phyloP scores from a whole-genome alignment of 2,888 invertebrate species.

The Neocrepidodera transversa region DNA sequence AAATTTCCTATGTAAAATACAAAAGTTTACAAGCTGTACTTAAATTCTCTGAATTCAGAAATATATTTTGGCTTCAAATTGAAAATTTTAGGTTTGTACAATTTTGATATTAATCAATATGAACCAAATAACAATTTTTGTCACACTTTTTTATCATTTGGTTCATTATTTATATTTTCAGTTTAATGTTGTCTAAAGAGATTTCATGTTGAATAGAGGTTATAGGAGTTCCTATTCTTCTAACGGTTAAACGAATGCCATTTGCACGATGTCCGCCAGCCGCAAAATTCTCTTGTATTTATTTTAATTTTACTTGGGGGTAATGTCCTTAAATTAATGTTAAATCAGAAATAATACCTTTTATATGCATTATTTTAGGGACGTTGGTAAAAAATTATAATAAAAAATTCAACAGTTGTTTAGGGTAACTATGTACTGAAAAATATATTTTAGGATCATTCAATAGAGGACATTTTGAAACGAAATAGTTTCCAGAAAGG shows the following conservation, averaged over 20 bases:
- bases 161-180: neutral
- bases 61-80: too few relatives aligned
- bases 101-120: too few relatives aligned
- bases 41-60: too few relatives aligned
- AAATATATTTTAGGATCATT: slow-evolving; percentile 10
- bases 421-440: neutral
- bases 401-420: neutral
- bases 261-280: slow-evolving; percentile 53
- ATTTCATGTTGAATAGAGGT: slow-evolving; percentile 23
- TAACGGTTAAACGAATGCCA: slow-evolving; percentile 50
- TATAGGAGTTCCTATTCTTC: slow-evolving; percentile 28
- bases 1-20: too few relatives aligned
- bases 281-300: slow-evolving; percentile 11
- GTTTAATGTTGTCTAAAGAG: too few relatives aligned
- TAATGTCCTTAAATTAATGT: neutral
- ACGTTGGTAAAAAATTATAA: too few relatives aligned
- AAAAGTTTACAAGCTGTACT: too few relatives aligned
- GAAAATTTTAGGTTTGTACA: too few relatives aligned
- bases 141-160: neutral
- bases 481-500: slow-evolving; percentile 2
- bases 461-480: slow-evolving; percentile 2
- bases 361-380: neutral
- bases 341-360: too few relatives aligned
- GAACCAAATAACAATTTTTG: too few relatives aligned
- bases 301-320: too few relatives aligned